Base-by-base conservation (phyloP, 2,888 invertebrate species). In the Crossocerus cetratus region DNA sequence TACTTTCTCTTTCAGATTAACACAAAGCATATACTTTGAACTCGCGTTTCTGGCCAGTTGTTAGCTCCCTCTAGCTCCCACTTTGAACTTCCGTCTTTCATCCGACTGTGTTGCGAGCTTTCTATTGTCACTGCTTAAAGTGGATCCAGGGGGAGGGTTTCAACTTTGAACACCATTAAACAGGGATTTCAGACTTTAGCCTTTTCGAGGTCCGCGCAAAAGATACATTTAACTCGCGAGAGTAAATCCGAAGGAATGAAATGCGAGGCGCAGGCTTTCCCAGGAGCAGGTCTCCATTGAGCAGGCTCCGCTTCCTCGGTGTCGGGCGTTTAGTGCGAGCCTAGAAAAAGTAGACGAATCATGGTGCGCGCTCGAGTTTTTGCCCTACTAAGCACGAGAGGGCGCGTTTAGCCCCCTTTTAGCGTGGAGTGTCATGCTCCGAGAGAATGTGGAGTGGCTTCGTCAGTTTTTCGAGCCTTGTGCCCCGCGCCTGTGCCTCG, bases 341-440 rank as follows among this genome's bases (percentile, higher is more conserved):
- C 16, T 49, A 11, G 16, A 16, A 49, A 49, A 49, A 49, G 49
- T 49, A 49, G 49, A 16, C 49, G 67, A 55, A 66, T 71, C 71
- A 62, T 64, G 68, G 49, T 68, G 76, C 57, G 62, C 64, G 62
- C 57, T 75, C 65, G 64, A 71, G 71, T 67, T 68, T 76, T 76
- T 75, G 76, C 76, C 79, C 60, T 68, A 72, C 64, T 79, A 77
- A 82, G 72, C 74, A 79, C 69, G 72, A 84, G 80, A 61, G 80
- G 71, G 75, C 73, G 80, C 83, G 82, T 86, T 86, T 84, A 85
- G 80, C 85, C 79, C 32, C 82, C 77, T 85, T 85, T 85, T 85
- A 86, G 67, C 82, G 77, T 76, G 72, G 72, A 80, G 85, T 76
- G 79, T 71, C 62, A 62, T 73, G 75, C 67, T 75, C 67, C 64